These are phyloP conservation scores for Colletes gigas DNA, from an alignment of 1,140 invertebrate species.

Conservation along the genomic window DNA sequence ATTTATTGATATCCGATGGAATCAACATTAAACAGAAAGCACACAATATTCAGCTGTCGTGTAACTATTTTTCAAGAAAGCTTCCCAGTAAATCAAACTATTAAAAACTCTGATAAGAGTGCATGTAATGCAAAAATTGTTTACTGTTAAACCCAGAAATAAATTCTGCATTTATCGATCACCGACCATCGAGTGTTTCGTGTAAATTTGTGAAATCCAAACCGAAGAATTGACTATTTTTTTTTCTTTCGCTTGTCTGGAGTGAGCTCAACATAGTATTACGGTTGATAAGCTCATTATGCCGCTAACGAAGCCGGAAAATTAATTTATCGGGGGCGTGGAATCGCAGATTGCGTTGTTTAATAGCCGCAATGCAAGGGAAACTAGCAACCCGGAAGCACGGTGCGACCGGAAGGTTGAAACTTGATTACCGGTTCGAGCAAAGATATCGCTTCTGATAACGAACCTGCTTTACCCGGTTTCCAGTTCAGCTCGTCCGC, in stretches of 20 bases:
- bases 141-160: too few species aligned
- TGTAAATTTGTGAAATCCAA: too few species aligned
- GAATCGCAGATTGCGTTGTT: constrained; percentile 66
- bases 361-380: constrained; percentile 53
- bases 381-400: constrained; percentile 53
- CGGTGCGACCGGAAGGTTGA: constrained; percentile 50
- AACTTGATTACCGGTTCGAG: constrained; percentile 54
- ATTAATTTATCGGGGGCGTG: constrained; percentile 63
- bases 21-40: too few species aligned
- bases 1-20: too few species aligned
- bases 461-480: constrained; percentile 45
- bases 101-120: too few species aligned
- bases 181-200: too few species aligned
- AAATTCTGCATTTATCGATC: too few species aligned
- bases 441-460: constrained; percentile 57
- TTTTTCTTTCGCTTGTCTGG: neutral
- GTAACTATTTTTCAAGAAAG: too few species aligned
- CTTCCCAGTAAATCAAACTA: too few species aligned
- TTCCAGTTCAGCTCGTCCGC: constrained; percentile 24
- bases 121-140: too few species aligned
- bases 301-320: constrained; percentile 64
- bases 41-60: too few species aligned
- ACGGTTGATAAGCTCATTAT: constrained; percentile 63
- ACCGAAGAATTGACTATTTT: too few species aligned
- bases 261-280: constrained; percentile 39